Percentiles rank a stretch among this genome's conserved stretches.
phyloP scores from a whole-genome alignment of 2,888 invertebrate species.

The Pimpla rufipes region DNA sequence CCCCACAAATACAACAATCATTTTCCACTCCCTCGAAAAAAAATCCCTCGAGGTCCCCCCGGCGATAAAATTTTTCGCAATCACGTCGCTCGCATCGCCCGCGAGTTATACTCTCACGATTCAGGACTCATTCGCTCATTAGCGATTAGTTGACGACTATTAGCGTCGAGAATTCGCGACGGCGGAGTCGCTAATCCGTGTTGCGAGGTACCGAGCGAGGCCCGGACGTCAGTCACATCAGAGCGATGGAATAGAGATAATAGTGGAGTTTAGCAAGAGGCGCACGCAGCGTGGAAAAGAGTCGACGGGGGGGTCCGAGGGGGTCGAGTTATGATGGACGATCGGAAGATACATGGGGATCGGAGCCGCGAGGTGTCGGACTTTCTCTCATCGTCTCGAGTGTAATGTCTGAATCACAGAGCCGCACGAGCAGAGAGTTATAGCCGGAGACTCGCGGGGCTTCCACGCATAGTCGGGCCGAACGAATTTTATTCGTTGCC shows the following conservation, averaged over 20 bases:
- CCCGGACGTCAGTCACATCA: too few relatives aligned
- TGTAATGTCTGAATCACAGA: slow-evolving; percentile 72
- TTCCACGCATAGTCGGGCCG: slow-evolving; percentile 8
- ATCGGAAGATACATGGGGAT: slow-evolving; percentile 60
- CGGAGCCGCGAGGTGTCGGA: slow-evolving; percentile 67
- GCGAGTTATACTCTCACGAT: too few relatives aligned
- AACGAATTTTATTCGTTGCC: slow-evolving; percentile 32
- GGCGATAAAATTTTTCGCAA: too few relatives aligned
- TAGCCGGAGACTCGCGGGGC: slow-evolving; percentile 16
- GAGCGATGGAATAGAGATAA: slow-evolving; percentile 17
- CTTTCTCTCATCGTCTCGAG: slow-evolving; percentile 71
- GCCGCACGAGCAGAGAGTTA: slow-evolving; percentile 42
- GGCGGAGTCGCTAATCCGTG: not conserved
- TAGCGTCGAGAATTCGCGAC: slow-evolving; percentile 17
- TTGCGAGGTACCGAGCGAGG: not conserved
- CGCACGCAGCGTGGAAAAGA: slow-evolving; percentile 1
- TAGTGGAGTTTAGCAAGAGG: slow-evolving; percentile 48
- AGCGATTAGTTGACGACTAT: slow-evolving; percentile 48
- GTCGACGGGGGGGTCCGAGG: too few relatives aligned
- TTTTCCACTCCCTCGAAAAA: too few relatives aligned
- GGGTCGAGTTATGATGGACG: slow-evolving; percentile 59
- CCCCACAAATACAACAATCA: too few relatives aligned
- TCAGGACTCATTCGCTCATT: slow-evolving; percentile 52
- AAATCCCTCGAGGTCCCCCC: too few relatives aligned
- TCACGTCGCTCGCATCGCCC: too few relatives aligned